These are phyloP conservation scores for Molossus alvarezi DNA, from an alignment of 2,797 vertebrate genomes.

Conservation along the genomic window DNA sequence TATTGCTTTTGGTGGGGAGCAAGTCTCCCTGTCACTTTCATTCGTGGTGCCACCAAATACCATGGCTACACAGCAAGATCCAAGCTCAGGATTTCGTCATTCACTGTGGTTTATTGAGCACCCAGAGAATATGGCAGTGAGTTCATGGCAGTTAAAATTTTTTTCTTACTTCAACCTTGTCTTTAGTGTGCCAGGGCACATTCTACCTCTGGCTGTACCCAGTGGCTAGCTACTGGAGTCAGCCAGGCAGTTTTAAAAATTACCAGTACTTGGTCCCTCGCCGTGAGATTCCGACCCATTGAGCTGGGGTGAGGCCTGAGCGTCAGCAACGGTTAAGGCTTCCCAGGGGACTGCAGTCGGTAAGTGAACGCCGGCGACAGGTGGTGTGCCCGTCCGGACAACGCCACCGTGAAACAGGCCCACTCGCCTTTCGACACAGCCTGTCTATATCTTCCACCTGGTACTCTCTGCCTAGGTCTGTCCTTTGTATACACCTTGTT, in stretches of 20 bases:
- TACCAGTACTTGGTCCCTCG: background rate
- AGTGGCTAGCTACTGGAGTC: background rate
- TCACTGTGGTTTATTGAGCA: conserved; percentile 40
- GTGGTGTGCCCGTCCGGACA: background rate
- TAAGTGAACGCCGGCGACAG: background rate
- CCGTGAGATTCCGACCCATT: background rate
- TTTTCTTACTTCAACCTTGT: background rate
- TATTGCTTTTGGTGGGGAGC: background rate
- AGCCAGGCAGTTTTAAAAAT: background rate
- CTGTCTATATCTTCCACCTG: background rate
- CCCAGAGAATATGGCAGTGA: background rate
- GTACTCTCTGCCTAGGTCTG: background rate
- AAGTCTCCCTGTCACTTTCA: background rate
- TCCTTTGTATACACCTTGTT: background rate
- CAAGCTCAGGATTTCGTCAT: background rate
- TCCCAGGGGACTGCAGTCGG: background rate
- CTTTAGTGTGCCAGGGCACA: background rate
- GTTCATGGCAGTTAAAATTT: background rate
- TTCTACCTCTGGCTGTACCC: background rate
- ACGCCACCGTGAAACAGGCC: background rate
- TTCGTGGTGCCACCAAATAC: background rate
- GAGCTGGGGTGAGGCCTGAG: background rate
- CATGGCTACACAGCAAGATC: background rate
- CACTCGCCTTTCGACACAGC: background rate
- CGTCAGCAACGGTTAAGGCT: background rate